Base-by-base conservation (phyloP, 2,797 vertebrate genomes). In the Aselliscus stoliczkanus region DNA sequence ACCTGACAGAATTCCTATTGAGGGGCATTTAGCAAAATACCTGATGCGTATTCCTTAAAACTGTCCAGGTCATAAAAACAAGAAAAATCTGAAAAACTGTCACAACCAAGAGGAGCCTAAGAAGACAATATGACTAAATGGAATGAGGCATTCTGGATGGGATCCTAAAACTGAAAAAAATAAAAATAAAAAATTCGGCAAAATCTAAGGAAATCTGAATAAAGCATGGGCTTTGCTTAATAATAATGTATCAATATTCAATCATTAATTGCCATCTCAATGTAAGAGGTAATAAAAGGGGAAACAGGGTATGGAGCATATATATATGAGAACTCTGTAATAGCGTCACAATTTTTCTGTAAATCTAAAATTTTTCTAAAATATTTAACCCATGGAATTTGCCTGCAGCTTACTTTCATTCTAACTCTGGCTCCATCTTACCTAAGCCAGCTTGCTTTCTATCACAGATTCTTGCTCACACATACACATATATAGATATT, bases 331-430 rank as follows among this genome's bases (percentile, higher is more conserved):
- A 52, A 83, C 9, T 64, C 44, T 37, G 21, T 44, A 62, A 73
- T 14, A 91, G 7, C 39, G 14, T 93, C 50, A 60, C 21, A 50
- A 52, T 82, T 67, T 77, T 94, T 73, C 73, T 64, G 8, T 82
- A 95, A 88, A 83, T 52, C 31, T 44, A 70, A 90, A 90, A 52
- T 21, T 60, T 0, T 62, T 75, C 52, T 52, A 54, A 67, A 82
- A 79, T 75, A 56, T 80, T 87, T 93, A 44, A 44, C 75, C 60
- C n/a, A 58, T 93, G 2, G 90, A 94, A 97, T 27, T 90, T 94
- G 8, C 73, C 93, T 85, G 65, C 62, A 95, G 96, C 94, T 97
- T 94, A 79, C 89, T 90, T 95, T 73, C 27, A 31, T 87, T 84
- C 56, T 76, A 97, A 95, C 15, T 23, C 29, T 77, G 37, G 50